Conservation (phyloP, 2,113 vertebrate species). For the Tursiops truncatus region DNA sequence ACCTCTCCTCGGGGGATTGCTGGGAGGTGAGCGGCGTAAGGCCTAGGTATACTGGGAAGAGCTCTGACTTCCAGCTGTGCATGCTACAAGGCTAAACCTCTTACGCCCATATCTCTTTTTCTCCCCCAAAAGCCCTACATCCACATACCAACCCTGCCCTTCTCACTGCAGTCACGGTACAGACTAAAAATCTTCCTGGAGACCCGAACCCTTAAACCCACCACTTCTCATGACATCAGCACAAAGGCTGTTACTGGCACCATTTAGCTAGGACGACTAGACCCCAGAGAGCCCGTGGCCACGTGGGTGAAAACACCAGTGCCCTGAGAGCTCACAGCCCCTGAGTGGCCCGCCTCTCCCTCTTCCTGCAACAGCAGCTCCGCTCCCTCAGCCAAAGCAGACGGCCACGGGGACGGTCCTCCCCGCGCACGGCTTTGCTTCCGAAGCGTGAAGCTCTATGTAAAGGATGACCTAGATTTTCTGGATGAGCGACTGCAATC, state of each 20-base stretch:
- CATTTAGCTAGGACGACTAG: background rate
- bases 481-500: slow-evolving; percentile 56
- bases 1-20: background rate
- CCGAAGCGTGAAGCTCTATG: background rate
- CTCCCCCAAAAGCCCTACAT: background rate
- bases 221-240: background rate
- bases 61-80: background rate
- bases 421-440: background rate
- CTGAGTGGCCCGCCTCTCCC: fast-evolving
- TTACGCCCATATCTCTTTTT: background rate
- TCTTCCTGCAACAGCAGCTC: background rate
- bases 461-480: slow-evolving; percentile 70
- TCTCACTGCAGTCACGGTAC: background rate
- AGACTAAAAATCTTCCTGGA: background rate
- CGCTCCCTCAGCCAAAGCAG: background rate
- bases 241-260: background rate
- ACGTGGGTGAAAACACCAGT: background rate
- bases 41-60: background rate
- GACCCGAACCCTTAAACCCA: background rate
- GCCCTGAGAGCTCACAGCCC: background rate
- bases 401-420: background rate
- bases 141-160: background rate
- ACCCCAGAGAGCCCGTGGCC: background rate
- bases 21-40: background rate
- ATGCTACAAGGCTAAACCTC: background rate